Evolutionary conservation across 1,140 invertebrate species (phyloP), one percentile per base, ranked within the genome.

Genomic region (Polypedilum vanderplanki): DNA sequence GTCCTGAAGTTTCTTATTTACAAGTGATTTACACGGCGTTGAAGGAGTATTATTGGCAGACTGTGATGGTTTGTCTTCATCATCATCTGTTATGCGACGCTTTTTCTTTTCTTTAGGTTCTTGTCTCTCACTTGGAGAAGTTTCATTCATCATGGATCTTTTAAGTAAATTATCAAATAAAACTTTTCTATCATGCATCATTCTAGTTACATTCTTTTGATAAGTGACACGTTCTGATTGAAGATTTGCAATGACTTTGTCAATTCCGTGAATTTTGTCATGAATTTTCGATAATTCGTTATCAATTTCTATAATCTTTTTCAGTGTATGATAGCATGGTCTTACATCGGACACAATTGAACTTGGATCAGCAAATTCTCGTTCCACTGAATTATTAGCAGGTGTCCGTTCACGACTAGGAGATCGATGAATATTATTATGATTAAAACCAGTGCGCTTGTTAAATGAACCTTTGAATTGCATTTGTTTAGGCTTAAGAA

Each of bases 381-480:
- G 46, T 57, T 57, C 46, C 7, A 22, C 65, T 4, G 65, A 70
- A 70, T 70, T 20, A 70, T 70, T 70, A 1, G 18, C 65, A 20
- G 20, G 17, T 10, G 20, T 18, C 8, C 17, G 4, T 20, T 70
- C 20, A 10, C 65, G 65, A 70, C 17, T 70, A 8, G 8, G 65
- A 70, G 9, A n/a, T 70, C 65, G 65, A 70, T 20, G 9, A 18
- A n/a, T 70, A 10, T 22, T 70, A 8, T 70, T 70, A 22, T 22
- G n/a, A 20, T 18, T 70, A 70, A 18, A 20, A 22, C 65, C 17
- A 18, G 65, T 18, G 17, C 65, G 17, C 20, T 70, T 70, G 20
- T 70, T 70, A 22, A 70, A 70, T 70, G 65, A 70, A 9, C 65
- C 65, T 70, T 70, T 70, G 65, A 70, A 70, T 18, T 70, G 65